phyloP scores from a whole-genome alignment of 2,888 invertebrate genomes.

The Drosophila recens region DNA sequence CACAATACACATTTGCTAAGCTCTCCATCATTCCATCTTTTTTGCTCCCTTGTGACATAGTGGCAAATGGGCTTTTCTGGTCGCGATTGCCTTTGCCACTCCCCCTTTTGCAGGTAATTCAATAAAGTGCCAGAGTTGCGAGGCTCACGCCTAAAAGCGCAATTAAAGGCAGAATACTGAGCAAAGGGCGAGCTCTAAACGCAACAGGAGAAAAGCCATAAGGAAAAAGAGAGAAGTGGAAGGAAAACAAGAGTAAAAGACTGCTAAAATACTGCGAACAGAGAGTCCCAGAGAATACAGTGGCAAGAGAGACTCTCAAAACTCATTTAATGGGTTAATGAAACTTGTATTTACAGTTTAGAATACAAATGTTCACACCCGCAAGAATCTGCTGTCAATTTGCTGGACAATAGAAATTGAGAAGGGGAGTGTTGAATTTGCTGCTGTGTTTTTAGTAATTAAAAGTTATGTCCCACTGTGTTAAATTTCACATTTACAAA shows the following conservation, averaged over 20 bases:
- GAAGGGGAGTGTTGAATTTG: not conserved
- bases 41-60: slow-evolving; percentile 7
- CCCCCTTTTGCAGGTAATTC: slow-evolving; percentile 29
- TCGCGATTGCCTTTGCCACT: slow-evolving; percentile 6
- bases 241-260: not conserved
- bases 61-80: slow-evolving; percentile 44
- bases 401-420: not conserved
- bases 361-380: slow-evolving; percentile 7
- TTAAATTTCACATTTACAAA: slow-evolving; percentile 6
- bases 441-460: slow-evolving; percentile 23
- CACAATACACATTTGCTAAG: slow-evolving; percentile 33
- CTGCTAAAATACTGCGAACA: not conserved
- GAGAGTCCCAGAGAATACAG: slow-evolving; percentile 5
- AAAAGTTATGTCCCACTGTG: slow-evolving; percentile 17
- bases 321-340: slow-evolving; percentile 24
- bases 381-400: not conserved
- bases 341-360: slow-evolving; percentile 13
- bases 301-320: slow-evolving; percentile 19
- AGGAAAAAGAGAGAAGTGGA: not conserved
- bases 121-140: slow-evolving; percentile 38
- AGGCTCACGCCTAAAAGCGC: slow-evolving; percentile 47
- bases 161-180: slow-evolving; percentile 49
- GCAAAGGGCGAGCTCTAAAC: slow-evolving; percentile 18
- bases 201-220: not conserved
- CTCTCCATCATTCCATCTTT: not conserved